Base-by-base conservation (phyloP, 2,113 vertebrate genomes). In the Ceyx margarethae region DNA sequence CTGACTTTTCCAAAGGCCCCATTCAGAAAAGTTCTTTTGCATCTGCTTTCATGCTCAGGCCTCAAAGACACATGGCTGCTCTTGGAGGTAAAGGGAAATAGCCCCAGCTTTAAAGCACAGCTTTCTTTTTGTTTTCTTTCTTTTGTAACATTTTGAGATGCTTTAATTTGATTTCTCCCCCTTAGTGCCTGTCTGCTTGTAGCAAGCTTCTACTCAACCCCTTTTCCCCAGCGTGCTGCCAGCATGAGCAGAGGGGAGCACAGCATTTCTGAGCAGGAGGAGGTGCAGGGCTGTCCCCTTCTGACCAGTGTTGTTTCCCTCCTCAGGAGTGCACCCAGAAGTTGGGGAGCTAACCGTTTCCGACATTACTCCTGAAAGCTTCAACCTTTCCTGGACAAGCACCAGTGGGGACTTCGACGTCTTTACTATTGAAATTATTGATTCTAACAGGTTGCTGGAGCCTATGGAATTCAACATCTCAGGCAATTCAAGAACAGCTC, bases 351-450 rank as follows among this genome's bases (percentile, higher is more conserved):
- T 99, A 28, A 98, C 46, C 81, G 96, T 99, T 96, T 98, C 97
- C 96, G 97, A 98, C 95, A 75, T 99, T 95, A 99, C 98, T 42
- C 97, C 98, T 33, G 97, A 98, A 95, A 98, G 98, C 97, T 99
- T 99, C 98, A 98, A 98, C 95, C 96, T 99, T 87, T 98, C 97
- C 91, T 99, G 99, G 99, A 99, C 98, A 62, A 96, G 94, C 87
- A 97, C 98, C 31, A 88, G 92, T 35, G 98, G 97, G 71, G 93
- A 96, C 84, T 98, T 99, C 94, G 97, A 99, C 94, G 45, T 74
- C 95, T 99, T 99, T 98, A 97, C 98, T 96, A 96, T 99, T 98
- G 98, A 99, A 98, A 98, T 99, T 97, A 98, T 99, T 98, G 99
- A 99, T 98, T 98, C 98, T 83, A 98, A 98, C 98, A 99, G 98